These are phyloP conservation scores for Neodiprion virginianus DNA, from an alignment of 1,140 invertebrate genomes.

Conservation along the genomic window DNA sequence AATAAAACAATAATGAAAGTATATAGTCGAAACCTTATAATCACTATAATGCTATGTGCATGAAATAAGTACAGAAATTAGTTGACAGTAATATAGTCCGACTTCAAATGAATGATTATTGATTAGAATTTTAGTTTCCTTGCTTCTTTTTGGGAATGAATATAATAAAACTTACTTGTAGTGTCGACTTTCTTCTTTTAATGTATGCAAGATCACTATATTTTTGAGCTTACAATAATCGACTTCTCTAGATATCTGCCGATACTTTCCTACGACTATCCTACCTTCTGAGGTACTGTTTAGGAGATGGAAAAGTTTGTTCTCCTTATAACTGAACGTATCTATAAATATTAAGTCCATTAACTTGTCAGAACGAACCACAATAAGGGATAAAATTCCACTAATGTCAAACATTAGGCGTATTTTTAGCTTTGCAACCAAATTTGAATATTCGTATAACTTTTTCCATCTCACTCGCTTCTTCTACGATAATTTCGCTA, in stretches of 20 bases:
- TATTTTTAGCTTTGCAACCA: not conserved
- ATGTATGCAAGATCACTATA: not conserved
- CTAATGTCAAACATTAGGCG: not conserved
- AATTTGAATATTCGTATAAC: conserved; percentile 1
- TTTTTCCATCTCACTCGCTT: not conserved
- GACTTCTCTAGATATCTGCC: not conserved
- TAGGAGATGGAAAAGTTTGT: not conserved
- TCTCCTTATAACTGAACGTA: conserved; percentile 5
- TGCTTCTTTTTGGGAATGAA: not conserved
- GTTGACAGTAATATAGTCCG: not conserved
- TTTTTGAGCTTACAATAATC: conserved; percentile 6
- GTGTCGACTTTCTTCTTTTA: not conserved
- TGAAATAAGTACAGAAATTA: conserved; percentile 4
- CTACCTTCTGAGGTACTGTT: not conserved
- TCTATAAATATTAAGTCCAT: conserved; percentile 4
- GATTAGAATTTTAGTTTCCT: conserved; percentile 5
- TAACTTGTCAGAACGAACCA: not conserved
- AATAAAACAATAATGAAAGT: conserved; percentile 8
- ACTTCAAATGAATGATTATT: conserved; percentile 1
- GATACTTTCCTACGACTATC: conserved; percentile 1
- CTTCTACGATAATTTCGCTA: not conserved
- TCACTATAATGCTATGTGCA: conserved; percentile 3
- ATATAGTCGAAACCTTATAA: conserved; percentile 2
- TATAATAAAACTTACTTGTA: conserved; percentile 2
- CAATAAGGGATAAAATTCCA: not conserved